phyloP scores from a whole-genome alignment of 2,797 vertebrate genomes.

The Toxotes lorentzi region DNA sequence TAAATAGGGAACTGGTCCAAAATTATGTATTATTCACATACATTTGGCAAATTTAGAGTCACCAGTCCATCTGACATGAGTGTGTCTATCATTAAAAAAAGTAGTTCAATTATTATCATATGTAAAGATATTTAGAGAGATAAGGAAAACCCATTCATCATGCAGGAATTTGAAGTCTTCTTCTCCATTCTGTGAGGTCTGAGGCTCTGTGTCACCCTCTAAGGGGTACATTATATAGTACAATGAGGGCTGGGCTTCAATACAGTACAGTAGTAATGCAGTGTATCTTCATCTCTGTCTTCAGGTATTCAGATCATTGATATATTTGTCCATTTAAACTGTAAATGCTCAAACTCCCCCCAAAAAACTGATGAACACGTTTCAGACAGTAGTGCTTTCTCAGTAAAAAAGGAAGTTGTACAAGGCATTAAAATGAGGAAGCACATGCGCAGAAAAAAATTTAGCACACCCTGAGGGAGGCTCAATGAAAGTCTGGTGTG shows the following conservation, averaged over 20 bases:
- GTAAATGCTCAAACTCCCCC: neutral
- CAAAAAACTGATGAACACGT: neutral
- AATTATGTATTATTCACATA: neutral
- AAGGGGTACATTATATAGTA: neutral
- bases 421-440: neutral
- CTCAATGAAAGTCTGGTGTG: constrained; percentile 27
- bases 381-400: constrained; percentile 2
- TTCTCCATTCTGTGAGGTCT: neutral
- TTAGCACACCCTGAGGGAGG: constrained; percentile 11
- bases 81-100: neutral
- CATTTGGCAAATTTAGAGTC: neutral
- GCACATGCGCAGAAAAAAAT: constrained; percentile 7
- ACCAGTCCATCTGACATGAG: neutral
- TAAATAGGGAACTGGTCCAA: neutral
- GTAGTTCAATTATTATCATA: neutral
- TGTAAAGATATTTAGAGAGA: neutral
- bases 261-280: neutral
- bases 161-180: neutral
- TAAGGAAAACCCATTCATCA: neutral
- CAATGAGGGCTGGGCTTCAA: neutral
- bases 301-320: neutral
- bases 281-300: neutral
- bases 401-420: constrained; percentile 1
- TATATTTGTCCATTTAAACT: neutral
- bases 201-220: neutral